Evolutionary conservation across 2,113 vertebrate species (phyloP), one percentile per base, ranked within the genome.

Genomic region (Esox niger): DNA sequence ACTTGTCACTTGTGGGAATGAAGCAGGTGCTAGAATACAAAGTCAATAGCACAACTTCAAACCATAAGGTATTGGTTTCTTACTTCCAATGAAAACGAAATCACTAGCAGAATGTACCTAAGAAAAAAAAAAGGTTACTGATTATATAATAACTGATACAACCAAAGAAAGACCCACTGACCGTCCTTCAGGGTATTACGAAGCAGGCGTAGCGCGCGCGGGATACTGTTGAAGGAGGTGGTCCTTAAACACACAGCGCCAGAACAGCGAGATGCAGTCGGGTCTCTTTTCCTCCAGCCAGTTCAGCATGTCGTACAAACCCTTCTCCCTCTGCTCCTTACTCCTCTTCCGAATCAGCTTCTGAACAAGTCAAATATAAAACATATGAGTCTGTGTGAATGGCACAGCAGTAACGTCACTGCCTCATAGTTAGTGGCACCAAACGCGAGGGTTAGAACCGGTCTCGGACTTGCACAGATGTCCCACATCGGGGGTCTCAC

Each of bases 281-380:
- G 85, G 17, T 0, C 0, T 64, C 1, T 87, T 8, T 0, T 0
- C 62, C 77, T 91, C 91, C 7, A 92, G 6, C 69, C 67, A 72
- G 35, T 91, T 82, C 70, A 92, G 70, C 17, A 88, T 0, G 0
- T 70, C 67, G 65, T 91, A 92, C 2, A 90, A 8, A 11, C 43
- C 72, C 4, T 8, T 66, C 46, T 38, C 35, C 38, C 38, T 43
- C 38, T 4, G 2, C 3, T 43, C 38, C 38, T 43, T 43, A 43
- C 38, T 17, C 13, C 38, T 89, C 71, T 70, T 86, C 2, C 57
- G 71, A 21, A 8, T 79, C 47, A 90, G 46, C 29, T 77, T 89
- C 90, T 92, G 62, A 26, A 69, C 7, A 62, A 0, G 33, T 35
- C 46, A 1, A 62, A 21, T 57, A 2, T 67, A 27, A 32, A 43